phyloP scores from a whole-genome alignment of 2,888 invertebrate genomes.

The Drosophila greeni region DNA sequence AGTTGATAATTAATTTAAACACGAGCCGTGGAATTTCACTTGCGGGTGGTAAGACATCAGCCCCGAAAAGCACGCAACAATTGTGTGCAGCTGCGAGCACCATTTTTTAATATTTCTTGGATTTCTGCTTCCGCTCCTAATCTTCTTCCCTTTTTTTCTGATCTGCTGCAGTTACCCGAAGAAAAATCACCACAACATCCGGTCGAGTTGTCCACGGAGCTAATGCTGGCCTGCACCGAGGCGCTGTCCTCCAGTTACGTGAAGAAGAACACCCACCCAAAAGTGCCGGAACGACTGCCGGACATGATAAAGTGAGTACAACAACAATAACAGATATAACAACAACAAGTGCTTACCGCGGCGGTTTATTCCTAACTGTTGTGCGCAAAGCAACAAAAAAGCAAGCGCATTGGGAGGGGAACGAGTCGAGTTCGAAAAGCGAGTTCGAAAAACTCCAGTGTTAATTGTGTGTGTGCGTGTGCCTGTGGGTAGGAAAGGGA shows the following conservation, averaged over 20 bases:
- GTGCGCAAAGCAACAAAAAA: slow-evolving; percentile 18
- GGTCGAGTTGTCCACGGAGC: slow-evolving; percentile 79
- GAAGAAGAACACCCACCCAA: slow-evolving; percentile 78
- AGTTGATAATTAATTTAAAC: slow-evolving; percentile 65
- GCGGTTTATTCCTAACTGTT: slow-evolving; percentile 16
- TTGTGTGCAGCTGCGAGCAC: slow-evolving; percentile 39
- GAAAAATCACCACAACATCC: slow-evolving; percentile 79
- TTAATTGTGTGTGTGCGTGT: slow-evolving; percentile 4
- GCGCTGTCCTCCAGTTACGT: slow-evolving; percentile 78
- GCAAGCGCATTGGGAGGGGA: slow-evolving; percentile 21
- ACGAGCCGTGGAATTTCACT: slow-evolving; percentile 33
- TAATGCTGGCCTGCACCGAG: slow-evolving; percentile 79
- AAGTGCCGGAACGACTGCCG: slow-evolving; percentile 79
- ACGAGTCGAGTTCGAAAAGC: slow-evolving; percentile 50
- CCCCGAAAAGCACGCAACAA: slow-evolving; percentile 69
- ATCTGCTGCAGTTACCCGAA: slow-evolving; percentile 77
- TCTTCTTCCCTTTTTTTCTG: slow-evolving; percentile 42
- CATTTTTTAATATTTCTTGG: slow-evolving; percentile 11
- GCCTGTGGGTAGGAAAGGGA: slow-evolving; percentile 14
- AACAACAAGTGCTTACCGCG: slow-evolving; percentile 33
- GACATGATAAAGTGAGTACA: slow-evolving; percentile 79
- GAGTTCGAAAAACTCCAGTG: slow-evolving; percentile 47
- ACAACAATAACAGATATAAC: slow-evolving; percentile 45
- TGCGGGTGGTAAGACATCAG: slow-evolving; percentile 6
- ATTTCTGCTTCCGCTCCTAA: slow-evolving; percentile 2